These are phyloP conservation scores for Karalla daura DNA, from an alignment of 2,797 vertebrate genomes.

Conservation along the genomic window DNA sequence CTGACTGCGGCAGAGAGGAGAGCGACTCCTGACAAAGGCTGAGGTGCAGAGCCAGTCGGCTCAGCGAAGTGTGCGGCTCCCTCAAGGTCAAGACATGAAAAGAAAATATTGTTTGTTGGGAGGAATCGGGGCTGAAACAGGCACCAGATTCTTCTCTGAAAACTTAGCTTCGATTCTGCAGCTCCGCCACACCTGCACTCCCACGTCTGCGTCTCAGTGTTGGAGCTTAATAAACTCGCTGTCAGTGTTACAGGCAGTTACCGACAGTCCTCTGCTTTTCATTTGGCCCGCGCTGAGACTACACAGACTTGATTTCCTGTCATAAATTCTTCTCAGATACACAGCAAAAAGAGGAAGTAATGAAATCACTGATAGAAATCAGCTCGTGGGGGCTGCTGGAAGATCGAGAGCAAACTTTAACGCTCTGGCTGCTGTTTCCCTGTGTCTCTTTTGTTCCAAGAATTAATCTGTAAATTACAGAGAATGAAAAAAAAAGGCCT, in stretches of 20 bases:
- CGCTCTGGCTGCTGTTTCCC: conserved; percentile 7
- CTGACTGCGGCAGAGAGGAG: conserved; percentile 31
- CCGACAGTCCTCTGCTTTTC: conserved; percentile 18
- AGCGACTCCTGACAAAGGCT: conserved; percentile 40
- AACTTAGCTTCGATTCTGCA: background rate
- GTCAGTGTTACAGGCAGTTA: conserved; percentile 5
- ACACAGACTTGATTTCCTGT: conserved; percentile 54
- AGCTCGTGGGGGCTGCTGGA: conserved; percentile 8
- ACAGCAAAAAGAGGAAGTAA: conserved; percentile 33
- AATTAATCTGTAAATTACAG: conserved; percentile 20
- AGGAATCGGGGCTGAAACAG: background rate
- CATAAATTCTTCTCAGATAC: conserved; percentile 35
- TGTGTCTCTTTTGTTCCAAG: conserved; percentile 14
- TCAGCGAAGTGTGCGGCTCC: conserved; percentile 4
- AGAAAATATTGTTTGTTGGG: background rate
- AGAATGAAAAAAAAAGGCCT: background rate
- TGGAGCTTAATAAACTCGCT: background rate
- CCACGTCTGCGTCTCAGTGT: background rate
- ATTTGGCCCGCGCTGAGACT: conserved; percentile 25
- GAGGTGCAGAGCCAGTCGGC: conserved; percentile 3
- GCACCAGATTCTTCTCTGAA: background rate
- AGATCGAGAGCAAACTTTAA: conserved; percentile 26
- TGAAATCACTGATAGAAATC: conserved; percentile 40
- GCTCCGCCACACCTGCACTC: background rate
- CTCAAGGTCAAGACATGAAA: conserved; percentile 22